phyloP scores from a whole-genome alignment of 2,113 vertebrate species.

The Xyliphius kryptos region DNA sequence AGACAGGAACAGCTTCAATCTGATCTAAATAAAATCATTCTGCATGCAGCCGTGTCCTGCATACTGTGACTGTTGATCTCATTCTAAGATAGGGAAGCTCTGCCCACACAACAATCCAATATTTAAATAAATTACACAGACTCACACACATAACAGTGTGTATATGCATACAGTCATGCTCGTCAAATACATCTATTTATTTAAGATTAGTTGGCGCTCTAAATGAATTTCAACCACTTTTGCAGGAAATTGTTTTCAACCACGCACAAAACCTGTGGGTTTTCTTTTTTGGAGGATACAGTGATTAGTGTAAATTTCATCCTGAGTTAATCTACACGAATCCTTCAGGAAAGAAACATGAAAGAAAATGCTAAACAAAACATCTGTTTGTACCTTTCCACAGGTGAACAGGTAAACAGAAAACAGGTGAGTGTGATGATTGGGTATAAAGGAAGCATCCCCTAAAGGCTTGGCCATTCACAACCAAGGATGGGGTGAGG shows the following conservation, averaged over 20 bases:
- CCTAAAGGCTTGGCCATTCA: no score
- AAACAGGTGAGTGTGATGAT: no score
- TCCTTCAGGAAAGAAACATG: no score
- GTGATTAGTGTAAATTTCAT: neutral
- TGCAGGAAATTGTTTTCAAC: constrained; percentile 20
- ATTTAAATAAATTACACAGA: constrained; percentile 21
- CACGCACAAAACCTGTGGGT: constrained; percentile 6
- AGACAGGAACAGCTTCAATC: constrained; percentile 26
- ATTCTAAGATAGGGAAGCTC: constrained; percentile 4
- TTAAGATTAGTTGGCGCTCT: constrained; percentile 20
- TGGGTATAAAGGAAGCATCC: no score
- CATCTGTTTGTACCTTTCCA: no score
- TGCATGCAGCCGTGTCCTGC: constrained; percentile 15
- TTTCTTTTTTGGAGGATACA: constrained; percentile 19
- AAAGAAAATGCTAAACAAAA: no score
- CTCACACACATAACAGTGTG: constrained; percentile 6
- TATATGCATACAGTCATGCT: constrained; percentile 27
- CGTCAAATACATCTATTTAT: constrained; percentile 32
- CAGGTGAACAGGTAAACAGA: no score
- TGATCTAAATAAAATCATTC: constrained; percentile 34
- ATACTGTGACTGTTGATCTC: constrained; percentile 17
- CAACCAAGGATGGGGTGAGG: no score
- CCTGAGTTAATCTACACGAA: constrained; percentile 10
- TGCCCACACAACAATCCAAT: neutral
- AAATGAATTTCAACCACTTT: constrained; percentile 11